A percentile compares a stretch with the other conserved stretches of the same genome.
These are phyloP conservation scores for Eptatretus burgeri DNA, from an alignment of 2,113 vertebrate species.

Conservation along the genomic window DNA sequence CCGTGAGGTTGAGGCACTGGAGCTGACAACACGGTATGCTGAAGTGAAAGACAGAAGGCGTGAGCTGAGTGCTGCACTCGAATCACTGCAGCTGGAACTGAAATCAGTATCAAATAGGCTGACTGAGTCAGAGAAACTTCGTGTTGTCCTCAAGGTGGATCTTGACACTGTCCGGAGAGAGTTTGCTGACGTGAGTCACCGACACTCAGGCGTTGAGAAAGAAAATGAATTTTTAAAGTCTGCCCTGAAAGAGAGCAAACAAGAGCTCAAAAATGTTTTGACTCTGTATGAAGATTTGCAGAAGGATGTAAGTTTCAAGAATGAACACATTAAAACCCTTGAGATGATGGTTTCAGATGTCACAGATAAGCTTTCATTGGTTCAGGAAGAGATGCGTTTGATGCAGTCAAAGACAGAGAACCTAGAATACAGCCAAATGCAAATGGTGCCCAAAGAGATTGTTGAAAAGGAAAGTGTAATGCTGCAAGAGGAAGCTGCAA, in stretches of 20 bases:
- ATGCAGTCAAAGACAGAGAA: background rate
- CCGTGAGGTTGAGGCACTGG: background rate
- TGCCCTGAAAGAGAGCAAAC: background rate
- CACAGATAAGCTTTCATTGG: slow-evolving; percentile 19
- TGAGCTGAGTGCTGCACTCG: slow-evolving; percentile 1
- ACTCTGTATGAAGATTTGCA: background rate
- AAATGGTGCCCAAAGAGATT: slow-evolving; percentile 29
- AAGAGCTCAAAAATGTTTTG: background rate
- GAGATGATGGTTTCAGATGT: slow-evolving; percentile 37
- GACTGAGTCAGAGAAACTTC: slow-evolving; percentile 4
- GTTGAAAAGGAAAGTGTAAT: slow-evolving; percentile 24
- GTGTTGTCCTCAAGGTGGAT: slow-evolving; percentile 1
- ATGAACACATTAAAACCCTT: slow-evolving; percentile 26
- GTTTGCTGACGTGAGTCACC: background rate
- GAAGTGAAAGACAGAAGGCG: background rate
- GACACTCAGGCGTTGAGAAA: background rate
- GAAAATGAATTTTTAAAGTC: background rate
- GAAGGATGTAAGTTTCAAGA: background rate
- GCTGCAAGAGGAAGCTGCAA: slow-evolving; percentile 21
- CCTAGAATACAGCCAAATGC: slow-evolving; percentile 18
- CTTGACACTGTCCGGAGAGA: background rate
- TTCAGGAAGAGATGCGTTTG: background rate
- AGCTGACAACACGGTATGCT: background rate
- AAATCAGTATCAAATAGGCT: background rate
- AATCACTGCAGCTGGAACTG: background rate